Evolutionary conservation across 2,797 vertebrate genomes (phyloP).

Genomic region (Cynopterus sphinx): DNA sequence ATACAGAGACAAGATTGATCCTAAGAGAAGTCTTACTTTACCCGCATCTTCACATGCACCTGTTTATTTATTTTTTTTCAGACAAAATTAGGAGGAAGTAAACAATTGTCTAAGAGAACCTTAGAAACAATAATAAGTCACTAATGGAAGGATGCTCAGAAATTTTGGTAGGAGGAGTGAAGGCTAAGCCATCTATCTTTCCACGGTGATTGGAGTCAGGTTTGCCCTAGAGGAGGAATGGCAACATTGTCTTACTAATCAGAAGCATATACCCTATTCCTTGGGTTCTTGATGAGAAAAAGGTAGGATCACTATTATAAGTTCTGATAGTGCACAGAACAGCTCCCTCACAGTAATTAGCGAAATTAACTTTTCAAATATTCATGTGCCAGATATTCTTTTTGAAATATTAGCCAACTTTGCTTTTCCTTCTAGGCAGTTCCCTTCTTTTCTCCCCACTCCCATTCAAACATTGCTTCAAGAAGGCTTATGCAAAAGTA

Average conservation of each 20-base stretch:
- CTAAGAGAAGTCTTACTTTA: not conserved
- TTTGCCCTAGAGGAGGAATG: not conserved
- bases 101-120: not conserved
- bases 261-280: not conserved
- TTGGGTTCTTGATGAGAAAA: not conserved
- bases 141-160: not conserved
- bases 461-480: not conserved
- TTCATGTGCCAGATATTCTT: not conserved
- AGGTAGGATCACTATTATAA: not conserved
- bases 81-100: not conserved
- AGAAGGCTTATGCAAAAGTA: not conserved
- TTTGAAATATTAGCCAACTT: not conserved
- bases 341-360: not conserved
- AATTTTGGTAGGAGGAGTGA: not conserved
- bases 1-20: not conserved
- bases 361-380: slow-evolving; percentile 5
- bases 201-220: not conserved
- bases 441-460: not conserved
- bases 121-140: not conserved
- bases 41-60: not conserved
- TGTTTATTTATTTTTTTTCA: slow-evolving; percentile 5
- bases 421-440: not conserved
- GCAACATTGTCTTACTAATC: not conserved
- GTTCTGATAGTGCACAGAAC: not conserved
- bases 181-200: not conserved